Evolutionary conservation across 2,113 vertebrate genomes (phyloP), one percentile per base, ranked within the genome.

Genomic region (Notothenia rossii): DNA sequence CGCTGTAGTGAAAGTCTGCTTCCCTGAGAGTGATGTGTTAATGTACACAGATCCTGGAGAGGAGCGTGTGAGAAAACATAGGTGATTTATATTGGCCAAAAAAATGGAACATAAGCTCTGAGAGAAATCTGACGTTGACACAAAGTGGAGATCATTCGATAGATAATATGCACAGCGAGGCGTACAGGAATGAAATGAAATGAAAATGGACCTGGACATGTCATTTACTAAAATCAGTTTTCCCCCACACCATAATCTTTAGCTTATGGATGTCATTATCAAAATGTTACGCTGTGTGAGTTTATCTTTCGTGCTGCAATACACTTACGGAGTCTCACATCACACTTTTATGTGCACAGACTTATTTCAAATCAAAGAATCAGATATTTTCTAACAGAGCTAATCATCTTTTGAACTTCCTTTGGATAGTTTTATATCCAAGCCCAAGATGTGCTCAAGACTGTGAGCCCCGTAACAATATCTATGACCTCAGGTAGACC

Each of bases 11-110:
- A 77, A 63, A 69, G 68, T 58, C 89, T 63, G 69, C 73, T 72
- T 90, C 82, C 64, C 86, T 81, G 79, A 81, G 85, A 88, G 70
- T 46, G n/a, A 18, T 55, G 62, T 75, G 86, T 64, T 82, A 82
- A 71, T 75, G 72, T 74, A 54, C 48, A 54, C 79, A 43, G 75
- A 58, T 77, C 71, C 55, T 75, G 83, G 81, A 88, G 80, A 74
- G 84, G 75, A 79, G 53, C 74, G 45, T 3, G 53, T 71, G 72
- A 65, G 80, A 88, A 86, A 89, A 75, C 69, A 72, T 77, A 77
- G 40, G 40, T 79, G 66, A 79, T 87, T 83, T 75, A 58, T 69
- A 33, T 67, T 70, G 53, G 79, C 77, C 13, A 36, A 56, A 69
- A 75, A 70, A 77, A 71, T 55, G 62, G 63, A 86, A 86, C 20